phyloP scores from a whole-genome alignment of 2,888 invertebrate genomes.

The Phrixothrix hirtus region DNA sequence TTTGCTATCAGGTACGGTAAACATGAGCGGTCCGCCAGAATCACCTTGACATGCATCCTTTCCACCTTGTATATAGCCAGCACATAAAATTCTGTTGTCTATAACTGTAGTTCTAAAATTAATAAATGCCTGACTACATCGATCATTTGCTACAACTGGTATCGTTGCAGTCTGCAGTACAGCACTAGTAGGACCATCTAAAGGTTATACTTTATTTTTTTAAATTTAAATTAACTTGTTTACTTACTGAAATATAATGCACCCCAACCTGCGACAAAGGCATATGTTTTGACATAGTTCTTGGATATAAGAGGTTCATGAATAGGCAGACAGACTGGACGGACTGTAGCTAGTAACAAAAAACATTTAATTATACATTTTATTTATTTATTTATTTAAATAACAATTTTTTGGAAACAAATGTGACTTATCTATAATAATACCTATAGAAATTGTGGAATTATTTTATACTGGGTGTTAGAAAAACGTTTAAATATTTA shows the following conservation, averaged over 20 bases:
- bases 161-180: conserved; percentile 71
- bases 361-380: too few relatives aligned
- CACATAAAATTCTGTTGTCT: conserved; percentile 71
- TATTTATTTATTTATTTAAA: too few relatives aligned
- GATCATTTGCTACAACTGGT: conserved; percentile 66
- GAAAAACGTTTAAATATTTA: too few relatives aligned
- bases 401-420: too few relatives aligned
- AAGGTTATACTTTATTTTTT: neutral
- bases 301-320: conserved; percentile 59
- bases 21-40: conserved; percentile 82
- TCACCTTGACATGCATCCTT: conserved; percentile 80
- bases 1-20: conserved; percentile 28
- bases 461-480: too few relatives aligned
- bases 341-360: conserved; percentile 70
- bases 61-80: conserved; percentile 67
- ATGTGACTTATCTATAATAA: too few relatives aligned
- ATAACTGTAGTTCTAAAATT: conserved; percentile 60
- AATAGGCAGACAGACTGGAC: conserved; percentile 76
- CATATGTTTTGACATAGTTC: conserved; percentile 62
- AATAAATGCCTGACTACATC: conserved; percentile 64
- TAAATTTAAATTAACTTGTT: too few relatives aligned
- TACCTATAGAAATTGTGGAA: too few relatives aligned
- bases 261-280: conserved; percentile 86
- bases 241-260: conserved; percentile 70
- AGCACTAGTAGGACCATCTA: conserved; percentile 71